Conservation (phyloP, 2,888 invertebrate genomes). For the Antheraea yamamai region DNA sequence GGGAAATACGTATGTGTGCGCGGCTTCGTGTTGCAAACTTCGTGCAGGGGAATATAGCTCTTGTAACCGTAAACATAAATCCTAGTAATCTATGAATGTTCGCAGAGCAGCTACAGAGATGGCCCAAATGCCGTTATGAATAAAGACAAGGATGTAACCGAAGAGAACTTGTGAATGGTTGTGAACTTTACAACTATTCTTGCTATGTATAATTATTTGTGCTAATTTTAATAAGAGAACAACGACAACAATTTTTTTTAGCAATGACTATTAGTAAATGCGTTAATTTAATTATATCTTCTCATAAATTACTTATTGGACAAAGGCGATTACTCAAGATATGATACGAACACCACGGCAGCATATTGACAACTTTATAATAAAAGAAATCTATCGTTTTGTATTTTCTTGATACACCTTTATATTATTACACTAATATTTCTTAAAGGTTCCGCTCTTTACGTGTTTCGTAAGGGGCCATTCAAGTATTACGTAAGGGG, state of each 20-base stretch:
- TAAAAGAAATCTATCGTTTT: background rate
- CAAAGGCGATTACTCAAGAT: background rate
- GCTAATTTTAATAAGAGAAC: background rate
- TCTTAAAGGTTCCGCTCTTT: background rate
- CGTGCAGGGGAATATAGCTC: slow-evolving; percentile 35
- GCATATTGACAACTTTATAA: background rate
- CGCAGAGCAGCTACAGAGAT: slow-evolving; percentile 21
- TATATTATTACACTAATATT: background rate
- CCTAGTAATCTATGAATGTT: slow-evolving; percentile 14
- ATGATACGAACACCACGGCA: background rate
- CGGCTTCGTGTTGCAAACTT: slow-evolving; percentile 30
- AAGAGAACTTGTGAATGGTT: slow-evolving; percentile 23
- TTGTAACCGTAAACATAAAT: slow-evolving; percentile 29
- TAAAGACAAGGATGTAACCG: slow-evolving; percentile 27
- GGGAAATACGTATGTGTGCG: slow-evolving; percentile 42
- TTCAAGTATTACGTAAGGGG: too few species aligned
- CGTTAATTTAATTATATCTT: background rate
- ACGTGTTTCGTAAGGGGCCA: too few species aligned
- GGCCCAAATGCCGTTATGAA: slow-evolving; percentile 29
- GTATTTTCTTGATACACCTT: background rate
- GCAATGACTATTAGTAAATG: background rate
- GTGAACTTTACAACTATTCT: slow-evolving; percentile 11
- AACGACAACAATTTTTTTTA: background rate
- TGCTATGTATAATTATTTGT: background rate
- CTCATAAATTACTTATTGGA: background rate